Evolutionary conservation across 2,113 vertebrate genomes (phyloP).

Genomic region (Syngnathus floridae): DNA sequence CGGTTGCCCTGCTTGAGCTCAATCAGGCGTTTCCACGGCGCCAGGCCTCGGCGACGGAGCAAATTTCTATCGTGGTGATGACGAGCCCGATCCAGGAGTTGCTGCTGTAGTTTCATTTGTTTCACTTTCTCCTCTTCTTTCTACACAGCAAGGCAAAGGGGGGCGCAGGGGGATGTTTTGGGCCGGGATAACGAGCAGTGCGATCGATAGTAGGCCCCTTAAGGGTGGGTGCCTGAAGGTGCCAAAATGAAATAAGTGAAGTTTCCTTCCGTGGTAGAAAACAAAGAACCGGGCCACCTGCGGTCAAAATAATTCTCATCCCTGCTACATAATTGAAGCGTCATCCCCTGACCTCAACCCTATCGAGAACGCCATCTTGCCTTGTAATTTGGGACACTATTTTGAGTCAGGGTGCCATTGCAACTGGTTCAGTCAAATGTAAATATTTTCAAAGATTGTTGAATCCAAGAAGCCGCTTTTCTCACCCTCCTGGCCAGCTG

Average conservation of each 20-base stretch:
- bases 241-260: background rate
- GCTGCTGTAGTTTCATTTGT: constrained; percentile 68
- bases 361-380: background rate
- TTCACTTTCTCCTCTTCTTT: constrained; percentile 80
- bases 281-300: background rate
- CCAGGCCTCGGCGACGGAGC: constrained; percentile 74
- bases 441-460: too few relatives aligned
- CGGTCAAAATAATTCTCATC: too few relatives aligned
- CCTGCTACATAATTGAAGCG: too few relatives aligned
- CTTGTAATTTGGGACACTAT: too few relatives aligned
- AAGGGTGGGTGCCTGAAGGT: background rate
- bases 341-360: background rate
- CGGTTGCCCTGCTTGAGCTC: constrained; percentile 63
- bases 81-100: constrained; percentile 69
- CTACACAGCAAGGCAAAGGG: constrained; percentile 51
- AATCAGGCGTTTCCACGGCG: constrained; percentile 81
- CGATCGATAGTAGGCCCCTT: background rate
- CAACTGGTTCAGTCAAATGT: too few relatives aligned
- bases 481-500: constrained; percentile 78
- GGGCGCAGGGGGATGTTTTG: background rate
- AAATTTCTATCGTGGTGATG: constrained; percentile 74
- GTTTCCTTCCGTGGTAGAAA: background rate
- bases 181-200: background rate
- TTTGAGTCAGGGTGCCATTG: too few relatives aligned
- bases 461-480: too few relatives aligned